Conservation (phyloP, 2,113 vertebrate genomes). For the Oryzias celebensis region DNA sequence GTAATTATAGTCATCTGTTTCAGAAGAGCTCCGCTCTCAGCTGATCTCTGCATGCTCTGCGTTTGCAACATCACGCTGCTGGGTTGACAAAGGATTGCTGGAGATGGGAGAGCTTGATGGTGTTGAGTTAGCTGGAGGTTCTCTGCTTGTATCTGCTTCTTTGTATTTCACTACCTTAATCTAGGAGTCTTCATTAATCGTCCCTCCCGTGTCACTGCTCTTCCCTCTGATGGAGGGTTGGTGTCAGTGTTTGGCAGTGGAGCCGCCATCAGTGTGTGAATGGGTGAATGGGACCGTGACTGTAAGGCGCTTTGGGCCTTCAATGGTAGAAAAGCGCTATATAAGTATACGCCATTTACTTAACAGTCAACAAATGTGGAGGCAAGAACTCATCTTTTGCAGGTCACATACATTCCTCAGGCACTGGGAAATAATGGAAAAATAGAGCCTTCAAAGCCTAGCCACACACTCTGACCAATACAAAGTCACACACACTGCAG, state of each 20-base stretch:
- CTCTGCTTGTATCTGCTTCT: constrained; percentile 16
- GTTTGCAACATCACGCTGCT: constrained; percentile 61
- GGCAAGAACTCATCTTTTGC: constrained; percentile 46
- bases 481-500: constrained; percentile 13
- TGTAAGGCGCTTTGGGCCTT: too few species aligned
- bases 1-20: constrained; percentile 63
- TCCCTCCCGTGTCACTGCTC: constrained; percentile 13
- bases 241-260: too few species aligned
- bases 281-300: too few species aligned
- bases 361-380: constrained; percentile 19
- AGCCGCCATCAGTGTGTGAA: too few species aligned
- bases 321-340: too few species aligned
- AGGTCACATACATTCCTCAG: constrained; percentile 53
- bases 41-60: constrained; percentile 50
- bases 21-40: constrained; percentile 68
- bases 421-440: constrained; percentile 56
- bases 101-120: constrained; percentile 56
- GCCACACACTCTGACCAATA: constrained; percentile 22
- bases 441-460: constrained; percentile 42
- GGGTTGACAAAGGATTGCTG: constrained; percentile 59
- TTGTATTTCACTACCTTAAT: constrained; percentile 21
- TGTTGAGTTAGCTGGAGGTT: constrained; percentile 47
- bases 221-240: not conserved
- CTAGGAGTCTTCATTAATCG: constrained; percentile 23
- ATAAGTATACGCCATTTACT: too few species aligned